Base-by-base conservation (phyloP, 2,797 vertebrate species). In the Agapornis canus region DNA sequence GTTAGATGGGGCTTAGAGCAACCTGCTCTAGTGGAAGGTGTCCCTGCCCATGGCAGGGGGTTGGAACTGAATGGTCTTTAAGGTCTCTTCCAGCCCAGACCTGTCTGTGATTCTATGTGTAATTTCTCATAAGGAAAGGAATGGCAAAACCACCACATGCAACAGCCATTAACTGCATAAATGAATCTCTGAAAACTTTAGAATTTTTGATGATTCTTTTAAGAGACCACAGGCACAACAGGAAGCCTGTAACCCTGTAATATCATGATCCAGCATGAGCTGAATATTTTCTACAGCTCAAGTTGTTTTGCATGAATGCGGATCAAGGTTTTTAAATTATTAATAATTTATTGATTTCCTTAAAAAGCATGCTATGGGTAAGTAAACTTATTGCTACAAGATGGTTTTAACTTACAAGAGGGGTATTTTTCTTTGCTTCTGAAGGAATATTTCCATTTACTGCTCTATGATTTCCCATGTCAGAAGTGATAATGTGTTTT, bases 301-400 rank as follows among this genome's bases (percentile, higher is more conserved):
- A 52, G 4, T 10, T 47, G 49, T 70, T 75, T 83, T 0, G 0
- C 11, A 54, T n/a, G 10, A 32, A 1, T 42, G 19, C 12, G 5
- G 14, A 7, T 37, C 29, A 27, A 48, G 11, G 0, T 22, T 13
- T 54, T 64, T 7, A 25, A 22, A 12, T 37, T 43, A 15, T 27
- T 48, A 42, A 21, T 64, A 12, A 18, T 73, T 21, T 20, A 37
- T n/a, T 65, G 45, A n/a, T 57, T 68, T 86, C 35, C n/a, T 29
- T 11, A 49, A 49, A 39, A 87, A 37, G 0, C 2, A 49, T 8
- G 22, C 3, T 73, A 26, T 21, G 60, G 9, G 20, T 40, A 82
- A 86, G 6, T 48, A 56, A 69, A 72, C 6, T 16, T 90, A 51
- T 29, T 57, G 14, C 11, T 63, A 15, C 13, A 75, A 82, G 7